Base-by-base conservation (phyloP, 2,888 invertebrate species). In the Cepaea hortensis region DNA sequence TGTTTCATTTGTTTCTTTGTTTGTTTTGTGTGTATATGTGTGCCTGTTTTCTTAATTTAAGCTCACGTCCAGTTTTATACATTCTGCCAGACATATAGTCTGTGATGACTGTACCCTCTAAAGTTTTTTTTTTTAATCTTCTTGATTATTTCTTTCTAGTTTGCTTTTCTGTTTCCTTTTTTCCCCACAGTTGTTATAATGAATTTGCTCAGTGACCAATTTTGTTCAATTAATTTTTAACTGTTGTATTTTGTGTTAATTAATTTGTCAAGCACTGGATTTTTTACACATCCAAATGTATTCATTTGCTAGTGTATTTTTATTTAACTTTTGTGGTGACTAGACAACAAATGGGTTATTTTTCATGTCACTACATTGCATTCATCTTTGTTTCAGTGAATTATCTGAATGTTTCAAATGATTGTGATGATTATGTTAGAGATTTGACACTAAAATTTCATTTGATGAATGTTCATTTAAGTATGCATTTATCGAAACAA, bases 151-250 rank as follows among this genome's bases (percentile, higher is more conserved):
- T 83, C 35, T 76, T 65, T 76, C 23, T 76, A 46, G 65, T 65
- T 84, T 84, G 84, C 84, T 84, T 62, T 79, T 55, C 55, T 85
- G 23, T 68, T n/a, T 48, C 35, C 15, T 48, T 77, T 83, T 61
- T 83, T 35, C 23, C 23, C 55, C 11, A 3, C 48, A 62, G 48
- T 84, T 84, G 62, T 84, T 84, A 70, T 65, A 76, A 50, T 85
- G 70, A 85, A 77, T 76, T 85, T 85, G 85, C 85, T 85, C 85
- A 85, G 85, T 79, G 85, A 85, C 85, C 85, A 85, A 85, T 77
- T 85, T 85, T 84, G 84, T 84, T 85, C 76, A 85, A 85, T 20
- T 48, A 46, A 50, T 70, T 79, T 84, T 85, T 79, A 76, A 5
- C 50, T 55, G 46, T 84, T 76, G 62, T 55, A 55, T 82, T 82